phyloP scores from a whole-genome alignment of 2,888 invertebrate species.

The Pinctada fucata region DNA sequence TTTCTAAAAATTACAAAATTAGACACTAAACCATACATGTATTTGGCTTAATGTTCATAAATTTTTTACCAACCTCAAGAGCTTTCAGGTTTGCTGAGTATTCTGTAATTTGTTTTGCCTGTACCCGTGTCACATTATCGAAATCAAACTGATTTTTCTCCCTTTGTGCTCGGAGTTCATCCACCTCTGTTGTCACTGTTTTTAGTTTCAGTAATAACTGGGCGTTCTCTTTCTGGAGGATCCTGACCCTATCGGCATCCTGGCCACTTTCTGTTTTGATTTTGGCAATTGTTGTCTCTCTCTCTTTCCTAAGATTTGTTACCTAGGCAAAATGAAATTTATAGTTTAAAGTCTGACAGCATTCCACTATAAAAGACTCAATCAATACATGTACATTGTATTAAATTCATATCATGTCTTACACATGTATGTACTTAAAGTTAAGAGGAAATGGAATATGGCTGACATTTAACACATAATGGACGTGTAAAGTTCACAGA shows the following conservation, averaged over 20 bases:
- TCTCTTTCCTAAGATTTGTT: slow-evolving; percentile 71
- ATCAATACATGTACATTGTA: not conserved
- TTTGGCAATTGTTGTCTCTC: slow-evolving; percentile 67
- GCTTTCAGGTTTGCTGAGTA: slow-evolving; percentile 68
- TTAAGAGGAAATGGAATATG: not conserved
- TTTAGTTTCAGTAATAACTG: slow-evolving; percentile 73
- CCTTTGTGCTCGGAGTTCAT: slow-evolving; percentile 72
- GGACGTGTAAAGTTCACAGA: too few species aligned
- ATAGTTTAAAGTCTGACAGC: not conserved
- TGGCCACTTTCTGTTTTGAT: slow-evolving; percentile 65
- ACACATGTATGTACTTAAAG: not conserved
- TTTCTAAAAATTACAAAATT: too few species aligned
- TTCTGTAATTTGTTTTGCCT: slow-evolving; percentile 73
- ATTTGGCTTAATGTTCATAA: not conserved
- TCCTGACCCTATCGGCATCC: slow-evolving; percentile 69
- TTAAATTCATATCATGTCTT: not conserved
- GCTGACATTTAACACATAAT: not conserved
- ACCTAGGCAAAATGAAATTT: slow-evolving; percentile 56
- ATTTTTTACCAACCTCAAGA: slow-evolving; percentile 64
- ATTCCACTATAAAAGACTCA: not conserved
- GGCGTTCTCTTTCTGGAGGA: slow-evolving; percentile 74
- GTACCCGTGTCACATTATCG: slow-evolving; percentile 69
- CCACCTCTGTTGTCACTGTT: slow-evolving; percentile 72
- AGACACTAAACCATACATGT: too few species aligned
- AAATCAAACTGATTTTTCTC: slow-evolving; percentile 72